phyloP scores from a whole-genome alignment of 2,113 vertebrate genomes.

The Mesitornis unicolor region DNA sequence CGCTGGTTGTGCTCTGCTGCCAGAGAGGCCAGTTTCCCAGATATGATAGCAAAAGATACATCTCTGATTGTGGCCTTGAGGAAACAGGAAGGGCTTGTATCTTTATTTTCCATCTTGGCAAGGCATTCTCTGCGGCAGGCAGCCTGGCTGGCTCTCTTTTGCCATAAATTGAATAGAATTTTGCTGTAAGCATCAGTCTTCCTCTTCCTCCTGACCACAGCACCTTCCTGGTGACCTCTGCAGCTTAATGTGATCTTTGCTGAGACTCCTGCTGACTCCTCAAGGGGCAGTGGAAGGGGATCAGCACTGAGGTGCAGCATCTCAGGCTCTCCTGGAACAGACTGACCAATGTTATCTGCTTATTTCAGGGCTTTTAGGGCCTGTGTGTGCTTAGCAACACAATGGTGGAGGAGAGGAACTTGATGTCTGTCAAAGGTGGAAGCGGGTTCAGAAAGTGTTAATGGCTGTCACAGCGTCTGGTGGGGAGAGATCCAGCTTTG shows the following conservation, averaged over 20 bases:
- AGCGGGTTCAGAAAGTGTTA: background rate
- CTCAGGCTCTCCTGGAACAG: background rate
- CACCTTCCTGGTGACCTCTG: background rate
- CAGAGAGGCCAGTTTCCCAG: background rate
- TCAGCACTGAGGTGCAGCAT: background rate
- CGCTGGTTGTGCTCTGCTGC: background rate
- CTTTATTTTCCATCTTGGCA: background rate
- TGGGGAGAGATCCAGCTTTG: background rate
- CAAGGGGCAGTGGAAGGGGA: background rate
- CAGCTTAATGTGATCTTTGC: background rate
- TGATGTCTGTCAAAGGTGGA: background rate
- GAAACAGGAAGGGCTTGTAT: background rate
- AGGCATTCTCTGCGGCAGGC: background rate
- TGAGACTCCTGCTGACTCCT: background rate
- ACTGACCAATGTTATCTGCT: background rate
- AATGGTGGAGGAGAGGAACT: background rate
- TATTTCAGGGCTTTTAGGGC: background rate
- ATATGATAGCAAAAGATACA: background rate
- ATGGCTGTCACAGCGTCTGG: background rate
- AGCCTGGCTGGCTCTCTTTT: background rate
- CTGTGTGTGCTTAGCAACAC: background rate
- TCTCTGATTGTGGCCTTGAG: background rate
- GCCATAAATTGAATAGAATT: background rate
- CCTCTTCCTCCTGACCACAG: background rate
- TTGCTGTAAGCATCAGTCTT: background rate